Evolutionary conservation across 1,140 invertebrate genomes (phyloP).

Genomic region (Calliopsis andreniformis): DNA sequence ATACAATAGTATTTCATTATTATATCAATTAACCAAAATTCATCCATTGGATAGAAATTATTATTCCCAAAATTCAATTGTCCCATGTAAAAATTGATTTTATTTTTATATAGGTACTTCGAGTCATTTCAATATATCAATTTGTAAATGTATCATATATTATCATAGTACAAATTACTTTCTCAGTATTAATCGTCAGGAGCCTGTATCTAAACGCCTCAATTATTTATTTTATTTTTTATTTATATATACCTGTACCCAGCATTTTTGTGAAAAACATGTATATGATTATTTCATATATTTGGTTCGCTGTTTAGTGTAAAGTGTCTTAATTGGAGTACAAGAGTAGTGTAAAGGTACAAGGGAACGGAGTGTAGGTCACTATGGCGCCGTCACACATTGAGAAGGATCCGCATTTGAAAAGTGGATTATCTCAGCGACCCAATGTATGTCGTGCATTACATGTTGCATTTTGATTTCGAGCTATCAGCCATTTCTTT

Average conservation of each 20-base stretch:
- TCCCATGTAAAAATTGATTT: too few relatives aligned
- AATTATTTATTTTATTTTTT: neutral
- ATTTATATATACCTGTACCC: slow-evolving; percentile 50
- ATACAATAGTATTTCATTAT: slow-evolving; percentile 8
- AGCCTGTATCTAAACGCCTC: too few relatives aligned
- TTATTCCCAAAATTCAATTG: slow-evolving; percentile 16
- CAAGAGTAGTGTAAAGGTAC: slow-evolving; percentile 19
- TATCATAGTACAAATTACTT: slow-evolving; percentile 19
- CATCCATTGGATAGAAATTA: neutral
- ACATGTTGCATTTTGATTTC: slow-evolving; percentile 72
- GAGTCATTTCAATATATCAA: neutral
- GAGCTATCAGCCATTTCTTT: slow-evolving; percentile 66
- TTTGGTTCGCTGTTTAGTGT: slow-evolving; percentile 40
- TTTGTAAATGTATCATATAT: neutral
- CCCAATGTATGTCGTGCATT: slow-evolving; percentile 57
- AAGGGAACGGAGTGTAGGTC: slow-evolving; percentile 28
- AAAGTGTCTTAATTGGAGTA: slow-evolving; percentile 33
- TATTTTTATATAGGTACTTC: neutral
- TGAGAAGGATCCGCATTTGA: slow-evolving; percentile 53
- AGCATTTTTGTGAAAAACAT: slow-evolving; percentile 42
- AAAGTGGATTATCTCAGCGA: slow-evolving; percentile 28
- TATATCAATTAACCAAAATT: neutral
- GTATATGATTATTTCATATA: slow-evolving; percentile 19
- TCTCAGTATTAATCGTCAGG: neutral
- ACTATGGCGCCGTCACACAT: slow-evolving; percentile 64